phyloP scores from a whole-genome alignment of 2,797 vertebrate species.

The Alectoris magna region DNA sequence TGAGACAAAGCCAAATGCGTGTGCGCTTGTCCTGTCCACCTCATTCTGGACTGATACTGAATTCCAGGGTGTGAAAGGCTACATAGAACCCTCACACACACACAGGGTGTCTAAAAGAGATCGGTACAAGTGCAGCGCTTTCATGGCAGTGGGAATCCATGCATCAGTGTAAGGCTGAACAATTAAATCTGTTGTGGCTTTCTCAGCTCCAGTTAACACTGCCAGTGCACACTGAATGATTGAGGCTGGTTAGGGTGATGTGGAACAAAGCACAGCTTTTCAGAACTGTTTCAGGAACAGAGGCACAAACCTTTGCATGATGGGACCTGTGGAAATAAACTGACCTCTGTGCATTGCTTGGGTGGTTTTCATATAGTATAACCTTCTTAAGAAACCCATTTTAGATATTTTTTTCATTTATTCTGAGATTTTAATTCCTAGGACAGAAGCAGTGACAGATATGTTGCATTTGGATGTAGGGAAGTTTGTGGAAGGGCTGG shows the following conservation, averaged over 20 bases:
- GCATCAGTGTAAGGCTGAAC: background rate
- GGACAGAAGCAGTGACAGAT: background rate
- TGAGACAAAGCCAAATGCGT: background rate
- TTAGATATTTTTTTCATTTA: background rate
- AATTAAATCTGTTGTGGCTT: background rate
- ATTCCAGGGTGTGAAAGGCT: background rate
- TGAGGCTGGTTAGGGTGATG: background rate
- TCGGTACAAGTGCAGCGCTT: accelerated
- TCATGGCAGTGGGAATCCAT: background rate
- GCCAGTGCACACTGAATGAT: background rate
- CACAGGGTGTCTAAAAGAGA: background rate
- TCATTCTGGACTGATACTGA: background rate
- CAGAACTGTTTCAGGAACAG: background rate
- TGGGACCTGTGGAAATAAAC: background rate
- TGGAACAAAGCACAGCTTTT: background rate
- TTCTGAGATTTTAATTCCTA: background rate
- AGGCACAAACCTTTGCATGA: background rate
- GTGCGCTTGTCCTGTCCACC: background rate
- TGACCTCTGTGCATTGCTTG: background rate
- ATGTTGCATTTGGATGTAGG: background rate
- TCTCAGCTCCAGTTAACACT: background rate
- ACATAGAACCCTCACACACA: background rate
- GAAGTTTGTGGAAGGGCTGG: background rate
- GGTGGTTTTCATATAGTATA: background rate
- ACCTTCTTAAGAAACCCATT: background rate